phyloP scores from a whole-genome alignment of 2,113 vertebrate genomes.

The Mormyrus lacerda region DNA sequence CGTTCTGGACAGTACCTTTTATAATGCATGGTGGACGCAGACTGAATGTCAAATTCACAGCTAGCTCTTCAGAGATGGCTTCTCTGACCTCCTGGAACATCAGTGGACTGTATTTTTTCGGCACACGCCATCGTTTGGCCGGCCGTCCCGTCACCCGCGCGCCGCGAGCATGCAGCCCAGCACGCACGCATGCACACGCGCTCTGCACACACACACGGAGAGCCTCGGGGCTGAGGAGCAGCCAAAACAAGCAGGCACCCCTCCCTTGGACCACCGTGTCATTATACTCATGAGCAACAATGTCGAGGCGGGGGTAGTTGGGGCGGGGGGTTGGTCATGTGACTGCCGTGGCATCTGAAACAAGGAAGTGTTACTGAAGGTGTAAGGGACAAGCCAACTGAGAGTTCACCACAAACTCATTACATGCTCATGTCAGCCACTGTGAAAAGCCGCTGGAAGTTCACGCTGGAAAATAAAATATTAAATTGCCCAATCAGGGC shows the following conservation, averaged over 20 bases:
- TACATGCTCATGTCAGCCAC: background rate
- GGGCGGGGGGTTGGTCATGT: background rate
- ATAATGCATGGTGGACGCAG: background rate
- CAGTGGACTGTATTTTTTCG: background rate
- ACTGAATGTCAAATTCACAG: background rate
- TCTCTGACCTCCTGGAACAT: background rate
- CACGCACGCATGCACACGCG: background rate
- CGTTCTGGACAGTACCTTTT: background rate
- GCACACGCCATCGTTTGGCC: background rate
- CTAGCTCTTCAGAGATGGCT: background rate
- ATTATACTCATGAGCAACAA: background rate
- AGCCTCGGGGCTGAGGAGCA: background rate
- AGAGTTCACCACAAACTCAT: background rate
- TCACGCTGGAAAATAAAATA: constrained; percentile 10
- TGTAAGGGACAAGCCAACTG: background rate
- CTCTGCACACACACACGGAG: background rate
- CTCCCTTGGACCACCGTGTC: background rate
- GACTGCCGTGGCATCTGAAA: background rate
- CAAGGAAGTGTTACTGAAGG: background rate
- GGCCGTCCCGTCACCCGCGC: background rate
- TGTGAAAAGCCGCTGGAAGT: background rate
- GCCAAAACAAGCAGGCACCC: background rate
- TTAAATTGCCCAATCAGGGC: constrained; percentile 24
- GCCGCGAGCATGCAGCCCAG: background rate
- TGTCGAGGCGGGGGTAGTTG: background rate